Conservation (phyloP, 2,888 invertebrate genomes). For the Ormia ochracea region DNA sequence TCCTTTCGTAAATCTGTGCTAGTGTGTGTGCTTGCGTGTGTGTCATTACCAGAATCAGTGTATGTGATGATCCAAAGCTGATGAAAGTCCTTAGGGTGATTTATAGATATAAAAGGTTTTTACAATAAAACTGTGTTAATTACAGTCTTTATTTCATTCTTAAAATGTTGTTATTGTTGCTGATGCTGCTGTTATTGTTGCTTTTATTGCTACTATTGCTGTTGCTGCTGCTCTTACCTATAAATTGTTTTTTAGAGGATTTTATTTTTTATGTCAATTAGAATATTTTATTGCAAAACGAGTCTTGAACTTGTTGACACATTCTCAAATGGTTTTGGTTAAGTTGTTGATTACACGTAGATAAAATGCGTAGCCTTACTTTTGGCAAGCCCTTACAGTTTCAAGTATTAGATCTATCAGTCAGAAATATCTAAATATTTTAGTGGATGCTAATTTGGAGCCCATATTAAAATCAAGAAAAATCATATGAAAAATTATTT, state of each 20-base stretch:
- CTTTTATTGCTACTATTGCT: background rate
- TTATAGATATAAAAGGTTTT: conserved; percentile 61
- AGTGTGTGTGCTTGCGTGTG: background rate
- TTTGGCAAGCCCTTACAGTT: background rate
- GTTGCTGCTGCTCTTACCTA: conserved; percentile 31
- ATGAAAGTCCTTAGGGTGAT: conserved; percentile 61
- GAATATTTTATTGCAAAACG: conserved; percentile 46
- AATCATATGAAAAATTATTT: no score
- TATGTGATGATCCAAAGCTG: conserved; percentile 59
- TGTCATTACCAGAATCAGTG: conserved; percentile 10
- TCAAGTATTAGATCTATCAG: background rate
- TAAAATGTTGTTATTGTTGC: conserved; percentile 34
- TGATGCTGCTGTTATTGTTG: background rate
- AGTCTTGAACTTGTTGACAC: conserved; percentile 47
- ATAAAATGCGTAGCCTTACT: background rate
- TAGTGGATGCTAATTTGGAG: no score
- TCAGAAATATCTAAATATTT: no score
- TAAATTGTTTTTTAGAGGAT: conserved; percentile 55
- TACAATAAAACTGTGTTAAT: conserved; percentile 63
- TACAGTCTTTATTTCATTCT: conserved; percentile 56
- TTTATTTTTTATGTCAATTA: conserved; percentile 59
- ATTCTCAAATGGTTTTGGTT: conserved; percentile 15
- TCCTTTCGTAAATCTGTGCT: background rate
- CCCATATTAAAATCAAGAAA: no score
- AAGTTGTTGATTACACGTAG: background rate